Conservation (phyloP, 2,797 vertebrate genomes). For the Molossus molossus region DNA sequence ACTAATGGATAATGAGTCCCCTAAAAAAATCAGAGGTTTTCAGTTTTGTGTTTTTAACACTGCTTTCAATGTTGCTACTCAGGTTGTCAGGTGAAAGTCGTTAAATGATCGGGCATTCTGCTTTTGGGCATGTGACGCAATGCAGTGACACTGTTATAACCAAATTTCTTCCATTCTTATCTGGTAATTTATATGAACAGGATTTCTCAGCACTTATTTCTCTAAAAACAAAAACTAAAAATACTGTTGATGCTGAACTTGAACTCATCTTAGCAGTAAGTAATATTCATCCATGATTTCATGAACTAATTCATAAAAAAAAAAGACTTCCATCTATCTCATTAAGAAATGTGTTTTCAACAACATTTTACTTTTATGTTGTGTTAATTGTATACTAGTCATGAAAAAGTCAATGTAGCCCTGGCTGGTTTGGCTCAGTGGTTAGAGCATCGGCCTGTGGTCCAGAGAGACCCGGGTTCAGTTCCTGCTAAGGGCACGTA, state of each 20-base stretch:
- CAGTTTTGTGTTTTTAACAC: background rate
- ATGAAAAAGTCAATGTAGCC: slow-evolving; percentile 14
- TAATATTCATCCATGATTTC: background rate
- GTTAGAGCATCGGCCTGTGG: no score
- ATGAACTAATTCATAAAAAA: background rate
- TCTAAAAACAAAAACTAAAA: slow-evolving; percentile 22
- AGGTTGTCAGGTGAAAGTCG: slow-evolving; percentile 6
- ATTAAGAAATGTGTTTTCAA: slow-evolving; percentile 35
- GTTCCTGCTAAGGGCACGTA: no score
- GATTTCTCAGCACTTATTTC: background rate
- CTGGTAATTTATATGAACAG: background rate
- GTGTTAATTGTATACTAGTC: background rate
- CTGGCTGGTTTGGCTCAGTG: no score
- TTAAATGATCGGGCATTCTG: background rate
- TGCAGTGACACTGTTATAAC: background rate
- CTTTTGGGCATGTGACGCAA: background rate
- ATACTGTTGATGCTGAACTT: background rate
- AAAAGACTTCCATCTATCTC: background rate
- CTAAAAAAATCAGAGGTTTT: slow-evolving; percentile 1
- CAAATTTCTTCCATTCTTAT: slow-evolving; percentile 10
- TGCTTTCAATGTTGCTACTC: background rate
- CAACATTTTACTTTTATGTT: slow-evolving; percentile 32
- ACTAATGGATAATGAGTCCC: background rate
- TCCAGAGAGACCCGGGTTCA: no score
- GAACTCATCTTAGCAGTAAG: background rate